phyloP scores from a whole-genome alignment of 1,140 invertebrate genomes.

The Propsilocerus akamusi region DNA sequence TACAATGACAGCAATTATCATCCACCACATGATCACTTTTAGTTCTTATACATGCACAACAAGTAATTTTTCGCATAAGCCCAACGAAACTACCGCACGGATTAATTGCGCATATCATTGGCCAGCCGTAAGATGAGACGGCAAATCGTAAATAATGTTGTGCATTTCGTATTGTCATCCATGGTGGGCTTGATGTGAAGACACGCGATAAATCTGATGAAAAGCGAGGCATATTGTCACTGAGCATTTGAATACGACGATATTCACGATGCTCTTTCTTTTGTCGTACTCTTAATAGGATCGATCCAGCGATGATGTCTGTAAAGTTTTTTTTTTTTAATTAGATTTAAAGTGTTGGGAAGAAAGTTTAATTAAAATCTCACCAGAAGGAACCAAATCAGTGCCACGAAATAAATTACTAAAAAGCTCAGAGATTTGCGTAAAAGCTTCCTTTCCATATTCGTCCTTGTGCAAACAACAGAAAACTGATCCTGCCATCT shows the following conservation, averaged over 20 bases:
- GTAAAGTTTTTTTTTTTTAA: too few species aligned
- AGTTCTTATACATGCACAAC: constrained; percentile 49
- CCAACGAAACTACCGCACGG: constrained; percentile 53
- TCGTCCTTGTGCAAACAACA: constrained; percentile 66
- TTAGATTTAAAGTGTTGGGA: too few species aligned
- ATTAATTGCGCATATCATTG: constrained; percentile 63
- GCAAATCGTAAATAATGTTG: constrained; percentile 60
- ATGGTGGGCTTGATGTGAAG: constrained; percentile 37
- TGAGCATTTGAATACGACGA: constrained; percentile 42
- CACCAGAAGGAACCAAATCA: constrained; percentile 59
- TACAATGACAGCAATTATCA: constrained; percentile 81
- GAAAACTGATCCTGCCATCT: constrained; percentile 52
- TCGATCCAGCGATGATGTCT: constrained; percentile 70
- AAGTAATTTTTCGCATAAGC: constrained; percentile 44
- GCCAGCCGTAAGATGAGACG: constrained; percentile 73
- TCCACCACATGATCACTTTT: constrained; percentile 43
- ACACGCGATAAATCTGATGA: constrained; percentile 34
- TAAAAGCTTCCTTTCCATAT: constrained; percentile 61
- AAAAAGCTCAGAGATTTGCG: constrained; percentile 62
- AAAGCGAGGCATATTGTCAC: constrained; percentile 44
- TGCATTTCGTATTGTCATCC: constrained; percentile 65
- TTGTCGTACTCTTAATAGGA: constrained; percentile 54
- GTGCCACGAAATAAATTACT: constrained; percentile 60
- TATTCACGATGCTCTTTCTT: constrained; percentile 51
- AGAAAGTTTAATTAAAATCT: neutral